phyloP scores from a whole-genome alignment of 1,140 invertebrate genomes.

The Megalopta genalis region DNA sequence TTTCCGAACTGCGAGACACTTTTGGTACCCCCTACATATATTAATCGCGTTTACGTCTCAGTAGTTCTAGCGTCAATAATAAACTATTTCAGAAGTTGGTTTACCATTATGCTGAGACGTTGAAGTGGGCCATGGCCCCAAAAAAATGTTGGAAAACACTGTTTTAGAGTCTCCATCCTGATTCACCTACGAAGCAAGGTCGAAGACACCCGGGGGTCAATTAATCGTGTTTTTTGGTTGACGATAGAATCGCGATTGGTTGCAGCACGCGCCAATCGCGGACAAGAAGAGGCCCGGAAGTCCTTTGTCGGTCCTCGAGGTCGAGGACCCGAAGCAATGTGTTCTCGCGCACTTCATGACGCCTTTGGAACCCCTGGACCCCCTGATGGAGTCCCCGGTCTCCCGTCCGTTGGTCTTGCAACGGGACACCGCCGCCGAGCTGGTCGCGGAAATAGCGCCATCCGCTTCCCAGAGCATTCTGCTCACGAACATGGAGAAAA shows the following conservation, averaged over 20 bases:
- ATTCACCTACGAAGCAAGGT: too few species aligned
- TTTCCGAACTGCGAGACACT: too few species aligned
- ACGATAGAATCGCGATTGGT: constrained; percentile 34
- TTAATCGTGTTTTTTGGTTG: too few species aligned
- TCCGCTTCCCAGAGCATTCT: constrained; percentile 87
- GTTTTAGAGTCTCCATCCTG: too few species aligned
- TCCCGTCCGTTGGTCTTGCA: constrained; percentile 88
- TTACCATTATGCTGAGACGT: too few species aligned
- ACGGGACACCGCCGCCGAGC: constrained; percentile 87
- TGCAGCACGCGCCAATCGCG: constrained; percentile 77
- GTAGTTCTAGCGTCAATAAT: too few species aligned
- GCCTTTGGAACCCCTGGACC: constrained; percentile 89
- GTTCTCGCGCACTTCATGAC: constrained; percentile 93
- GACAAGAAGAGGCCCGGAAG: constrained; percentile 83
- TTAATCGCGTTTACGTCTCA: too few species aligned
- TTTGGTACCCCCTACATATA: too few species aligned
- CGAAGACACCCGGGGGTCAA: too few species aligned
- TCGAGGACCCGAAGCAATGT: constrained; percentile 92
- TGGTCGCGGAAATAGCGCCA: constrained; percentile 88
- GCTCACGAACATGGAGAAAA: constrained; percentile 92
- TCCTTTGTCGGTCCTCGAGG: constrained; percentile 88
- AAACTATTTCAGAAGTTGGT: too few species aligned
- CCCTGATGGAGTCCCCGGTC: constrained; percentile 89
- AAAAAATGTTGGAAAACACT: too few species aligned
- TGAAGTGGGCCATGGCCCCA: too few species aligned